Evolutionary conservation across 2,888 invertebrate genomes (phyloP).

Genomic region (Acleris sparsana): DNA sequence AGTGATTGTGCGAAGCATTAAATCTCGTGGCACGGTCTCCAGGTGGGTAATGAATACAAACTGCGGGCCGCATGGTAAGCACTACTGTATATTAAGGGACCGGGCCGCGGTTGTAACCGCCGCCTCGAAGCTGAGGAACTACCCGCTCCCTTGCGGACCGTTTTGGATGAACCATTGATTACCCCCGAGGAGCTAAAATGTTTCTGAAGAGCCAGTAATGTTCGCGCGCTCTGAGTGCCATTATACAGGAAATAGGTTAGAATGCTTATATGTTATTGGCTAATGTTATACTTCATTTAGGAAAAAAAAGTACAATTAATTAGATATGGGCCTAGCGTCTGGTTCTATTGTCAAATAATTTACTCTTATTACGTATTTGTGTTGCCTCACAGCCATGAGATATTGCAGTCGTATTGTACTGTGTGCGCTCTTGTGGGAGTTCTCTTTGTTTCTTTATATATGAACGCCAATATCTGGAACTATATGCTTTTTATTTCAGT

Average conservation of each 20-base stretch:
- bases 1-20: conserved; percentile 67
- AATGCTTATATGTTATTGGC: not conserved
- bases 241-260: not conserved
- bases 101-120: conserved; percentile 60
- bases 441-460: no score
- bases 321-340: no score
- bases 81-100: conserved; percentile 74
- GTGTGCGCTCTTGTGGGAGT: no score
- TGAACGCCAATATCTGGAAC: no score
- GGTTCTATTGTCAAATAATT: no score
- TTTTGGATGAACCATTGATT: conserved; percentile 59
- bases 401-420: no score
- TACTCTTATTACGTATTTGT: no score
- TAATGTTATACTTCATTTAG: not conserved
- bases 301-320: no score
- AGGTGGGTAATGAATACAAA: conserved; percentile 81
- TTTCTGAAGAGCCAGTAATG: conserved; percentile 24
- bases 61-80: conserved; percentile 74
- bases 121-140: conserved; percentile 44
- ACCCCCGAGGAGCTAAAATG: conserved; percentile 41
- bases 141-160: conserved; percentile 52
- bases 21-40: conserved; percentile 63
- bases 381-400: no score
- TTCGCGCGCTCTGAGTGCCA: not conserved
- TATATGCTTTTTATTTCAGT: no score